A percentile compares a stretch with the other conserved stretches of the same genome.
Conservation (phyloP, 2,113 vertebrate genomes). For the Willisornis vidua region DNA sequence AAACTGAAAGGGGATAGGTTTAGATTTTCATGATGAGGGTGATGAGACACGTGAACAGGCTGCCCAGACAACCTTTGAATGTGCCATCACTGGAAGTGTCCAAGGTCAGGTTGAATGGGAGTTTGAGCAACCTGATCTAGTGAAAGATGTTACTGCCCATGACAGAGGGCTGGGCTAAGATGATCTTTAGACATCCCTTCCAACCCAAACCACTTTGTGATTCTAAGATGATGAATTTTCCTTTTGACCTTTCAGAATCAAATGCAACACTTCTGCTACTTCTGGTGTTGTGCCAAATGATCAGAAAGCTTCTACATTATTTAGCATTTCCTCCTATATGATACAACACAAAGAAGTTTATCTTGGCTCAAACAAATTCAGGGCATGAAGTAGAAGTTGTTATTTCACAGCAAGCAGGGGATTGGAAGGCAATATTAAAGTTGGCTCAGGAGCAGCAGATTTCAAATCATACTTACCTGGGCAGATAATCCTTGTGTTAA, state of each 20-base stretch:
- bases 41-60: not conserved
- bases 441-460: not conserved
- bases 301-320: not conserved
- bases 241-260: not conserved
- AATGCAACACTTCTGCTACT: not conserved
- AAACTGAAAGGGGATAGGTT: not conserved
- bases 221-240: not conserved
- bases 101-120: not conserved
- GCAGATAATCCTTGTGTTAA: constrained; percentile 98
- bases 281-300: accelerated
- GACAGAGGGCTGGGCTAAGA: not conserved
- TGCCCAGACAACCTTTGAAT: not conserved
- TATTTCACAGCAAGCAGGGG: not conserved
- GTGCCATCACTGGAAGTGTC: not conserved
- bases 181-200: not conserved
- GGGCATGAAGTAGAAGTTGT: not conserved
- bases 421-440: not conserved
- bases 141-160: not conserved
- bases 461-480: constrained; percentile 80
- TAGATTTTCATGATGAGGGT: not conserved
- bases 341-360: not conserved
- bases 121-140: not conserved
- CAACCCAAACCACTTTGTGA: not conserved
- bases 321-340: not conserved
- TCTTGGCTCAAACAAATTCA: not conserved